These are phyloP conservation scores for Agrotis ipsilon DNA, from an alignment of 2,888 invertebrate species.

Conservation along the genomic window DNA sequence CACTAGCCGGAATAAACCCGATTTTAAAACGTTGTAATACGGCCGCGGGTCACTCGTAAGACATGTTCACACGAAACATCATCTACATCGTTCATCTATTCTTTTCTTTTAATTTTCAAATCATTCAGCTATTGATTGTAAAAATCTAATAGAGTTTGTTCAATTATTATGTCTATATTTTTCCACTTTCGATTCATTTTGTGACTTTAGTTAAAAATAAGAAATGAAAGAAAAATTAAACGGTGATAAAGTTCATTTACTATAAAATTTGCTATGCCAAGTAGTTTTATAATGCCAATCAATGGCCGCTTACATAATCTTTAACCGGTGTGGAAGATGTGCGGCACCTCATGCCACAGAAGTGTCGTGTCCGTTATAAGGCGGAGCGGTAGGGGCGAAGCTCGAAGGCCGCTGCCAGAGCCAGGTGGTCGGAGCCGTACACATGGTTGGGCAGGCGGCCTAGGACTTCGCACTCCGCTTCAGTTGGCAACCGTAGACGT, in stretches of 20 bases:
- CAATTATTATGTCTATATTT: too few species aligned
- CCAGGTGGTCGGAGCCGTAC: constrained; percentile 96
- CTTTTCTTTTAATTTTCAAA: too few species aligned
- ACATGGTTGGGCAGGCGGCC: constrained; percentile 93
- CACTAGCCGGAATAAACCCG: too few species aligned
- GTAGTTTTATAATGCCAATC: background rate
- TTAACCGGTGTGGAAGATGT: background rate
- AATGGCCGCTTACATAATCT: background rate
- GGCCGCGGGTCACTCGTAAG: too few species aligned
- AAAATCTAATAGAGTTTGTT: too few species aligned
- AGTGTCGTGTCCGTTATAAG: constrained; percentile 55
- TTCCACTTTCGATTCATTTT: too few species aligned
- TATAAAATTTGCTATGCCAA: background rate
- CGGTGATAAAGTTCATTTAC: background rate
- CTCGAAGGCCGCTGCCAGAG: constrained; percentile 94
- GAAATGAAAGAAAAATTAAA: too few species aligned
- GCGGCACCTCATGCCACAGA: constrained; percentile 11
- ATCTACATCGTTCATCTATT: too few species aligned
- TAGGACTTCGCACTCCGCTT: constrained; percentile 90
- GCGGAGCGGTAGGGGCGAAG: constrained; percentile 74
- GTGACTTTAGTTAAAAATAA: too few species aligned
- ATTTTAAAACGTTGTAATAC: too few species aligned
- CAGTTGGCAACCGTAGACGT: constrained; percentile 93
- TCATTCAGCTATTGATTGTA: too few species aligned
- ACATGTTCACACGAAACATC: too few species aligned